Base-by-base conservation (phyloP, 1,140 invertebrate species). In the Bombus terrestris region DNA sequence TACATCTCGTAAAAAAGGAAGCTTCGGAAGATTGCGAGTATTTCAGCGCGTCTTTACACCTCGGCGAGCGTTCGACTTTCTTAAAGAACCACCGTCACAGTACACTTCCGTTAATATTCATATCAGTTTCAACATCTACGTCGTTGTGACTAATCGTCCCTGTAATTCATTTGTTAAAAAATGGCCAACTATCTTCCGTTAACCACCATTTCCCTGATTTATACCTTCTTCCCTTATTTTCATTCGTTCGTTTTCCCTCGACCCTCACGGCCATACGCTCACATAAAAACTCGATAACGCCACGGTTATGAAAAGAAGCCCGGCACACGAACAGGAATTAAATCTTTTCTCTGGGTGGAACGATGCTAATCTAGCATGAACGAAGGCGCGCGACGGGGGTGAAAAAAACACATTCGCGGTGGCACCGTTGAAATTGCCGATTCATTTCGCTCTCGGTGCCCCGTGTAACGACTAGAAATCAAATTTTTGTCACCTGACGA, bases 401-500 rank as follows among this genome's bases (percentile, higher is more conserved):
- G 22, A 35, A 22, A 22, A 22, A 47, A 15, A 53, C n/a, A 76
- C 35, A 37, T 64, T 32, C 3, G 28, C 28, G 9, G 73, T 53
- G 18, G n/a, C 73, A n/a, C 73, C 13, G 25, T 8, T 28, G 41
- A 66, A 83, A 83, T 83, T 77, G 76, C 59, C 81, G 73, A 68
- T 83, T 84, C 75, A 15, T 35, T 78, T 71, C 47, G 39, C 75
- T 47, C 66, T n/a, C 5, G 77, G 28, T 32, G 35, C 62, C 1
- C 18, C 64, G 32, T 18, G 22, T 18, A 8, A 15, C 59, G 12
- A 66, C 35, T 41, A 76, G 13, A 9, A 75, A 89, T 86, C 79
- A 83, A 83, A 88, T 62, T 75, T 85, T 62, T 68, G 75, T 88
- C 84, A 59, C 68, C 59, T 15, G 15, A 25, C 59, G 71, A 22